Percentiles rank a stretch among this genome's conserved stretches.
Conservation (phyloP, 2,888 invertebrate genomes). For the Caenorhabditis sp. region DNA sequence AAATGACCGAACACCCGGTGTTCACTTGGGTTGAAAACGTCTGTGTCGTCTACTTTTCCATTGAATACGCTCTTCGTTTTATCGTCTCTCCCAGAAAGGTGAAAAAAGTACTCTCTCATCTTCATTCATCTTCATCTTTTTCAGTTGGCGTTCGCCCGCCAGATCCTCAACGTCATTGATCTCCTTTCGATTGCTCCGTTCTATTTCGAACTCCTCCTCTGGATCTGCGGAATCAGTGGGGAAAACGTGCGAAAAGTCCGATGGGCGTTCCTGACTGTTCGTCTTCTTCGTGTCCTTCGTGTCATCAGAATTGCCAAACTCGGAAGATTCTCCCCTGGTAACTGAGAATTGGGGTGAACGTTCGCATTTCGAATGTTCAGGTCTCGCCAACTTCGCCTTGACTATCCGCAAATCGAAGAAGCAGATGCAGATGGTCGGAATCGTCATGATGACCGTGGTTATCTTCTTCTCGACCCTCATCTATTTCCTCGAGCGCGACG, state of each 20-base stretch:
- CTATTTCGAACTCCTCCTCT: conserved; percentile 75
- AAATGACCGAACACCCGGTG: conserved; percentile 78
- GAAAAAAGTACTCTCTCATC: not conserved
- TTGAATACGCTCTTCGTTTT: conserved; percentile 76
- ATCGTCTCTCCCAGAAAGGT: conserved; percentile 72
- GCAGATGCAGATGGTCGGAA: conserved; percentile 78
- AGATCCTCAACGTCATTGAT: conserved; percentile 76
- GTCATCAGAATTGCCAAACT: conserved; percentile 78
- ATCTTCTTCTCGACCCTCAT: conserved; percentile 79
- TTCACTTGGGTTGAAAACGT: conserved; percentile 78
- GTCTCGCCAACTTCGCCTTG: conserved; percentile 77
- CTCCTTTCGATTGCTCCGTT: conserved; percentile 77
- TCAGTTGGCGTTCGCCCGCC: conserved; percentile 72
- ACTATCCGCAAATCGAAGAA: conserved; percentile 78
- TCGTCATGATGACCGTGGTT: conserved; percentile 72
- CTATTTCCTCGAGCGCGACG: conserved; percentile 78
- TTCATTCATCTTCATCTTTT: not conserved
- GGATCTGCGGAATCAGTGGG: conserved; percentile 75
- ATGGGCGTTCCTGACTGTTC: conserved; percentile 78
- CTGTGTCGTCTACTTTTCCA: conserved; percentile 77
- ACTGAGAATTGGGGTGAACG: not conserved
- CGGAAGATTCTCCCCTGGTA: conserved; percentile 77
- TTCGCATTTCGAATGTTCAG: conserved; percentile 42
- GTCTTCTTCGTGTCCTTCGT: conserved; percentile 76
- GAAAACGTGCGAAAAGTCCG: conserved; percentile 78